phyloP scores from a whole-genome alignment of 2,888 invertebrate genomes.

The Dasysyrphus tricinctus region DNA sequence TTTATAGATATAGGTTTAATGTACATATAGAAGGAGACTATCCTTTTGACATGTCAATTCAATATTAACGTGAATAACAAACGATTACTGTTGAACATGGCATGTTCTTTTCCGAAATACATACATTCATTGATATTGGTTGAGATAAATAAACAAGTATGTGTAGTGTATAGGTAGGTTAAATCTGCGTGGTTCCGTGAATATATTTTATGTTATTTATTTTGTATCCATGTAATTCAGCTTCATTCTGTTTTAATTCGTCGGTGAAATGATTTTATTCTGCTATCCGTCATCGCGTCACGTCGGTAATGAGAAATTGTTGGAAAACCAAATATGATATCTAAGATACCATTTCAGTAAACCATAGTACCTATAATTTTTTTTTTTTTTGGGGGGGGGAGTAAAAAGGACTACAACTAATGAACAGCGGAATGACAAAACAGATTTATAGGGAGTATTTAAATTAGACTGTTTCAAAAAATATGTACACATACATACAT shows the following conservation, averaged over 20 bases:
- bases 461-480: no score
- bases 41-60: constrained; percentile 30
- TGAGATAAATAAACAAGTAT: not conserved
- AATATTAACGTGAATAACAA: constrained; percentile 22
- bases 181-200: constrained; percentile 3
- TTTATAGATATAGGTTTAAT: not conserved
- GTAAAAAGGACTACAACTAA: no score
- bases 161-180: not conserved
- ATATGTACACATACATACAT: no score
- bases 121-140: not conserved
- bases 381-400: no score
- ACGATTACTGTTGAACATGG: constrained; percentile 7
- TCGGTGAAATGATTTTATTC: not conserved
- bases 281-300: not conserved
- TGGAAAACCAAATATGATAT: not conserved
- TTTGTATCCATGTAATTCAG: constrained; percentile 9
- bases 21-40: not conserved
- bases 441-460: no score
- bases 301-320: not conserved
- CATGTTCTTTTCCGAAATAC: not conserved
- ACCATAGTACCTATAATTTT: not conserved
- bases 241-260: not conserved
- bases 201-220: no score
- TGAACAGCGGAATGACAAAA: no score
- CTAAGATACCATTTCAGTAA: not conserved